Percentiles rank a stretch among this genome's conserved stretches.
Conservation (phyloP, 2,113 vertebrate genomes). For the Bos javanicus region DNA sequence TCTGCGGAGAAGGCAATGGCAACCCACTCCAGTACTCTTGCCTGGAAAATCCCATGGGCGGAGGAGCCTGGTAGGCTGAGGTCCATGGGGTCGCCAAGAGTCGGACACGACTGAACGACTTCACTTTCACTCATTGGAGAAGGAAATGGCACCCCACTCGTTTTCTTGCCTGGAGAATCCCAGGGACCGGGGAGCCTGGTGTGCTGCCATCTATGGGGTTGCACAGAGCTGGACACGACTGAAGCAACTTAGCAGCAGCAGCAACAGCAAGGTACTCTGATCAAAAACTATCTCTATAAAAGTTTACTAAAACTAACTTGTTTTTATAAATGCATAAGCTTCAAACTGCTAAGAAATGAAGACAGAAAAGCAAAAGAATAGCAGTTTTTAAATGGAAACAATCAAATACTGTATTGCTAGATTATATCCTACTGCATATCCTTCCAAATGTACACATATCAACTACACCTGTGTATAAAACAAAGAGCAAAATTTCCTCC, state of each 20-base stretch:
- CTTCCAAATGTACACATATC: neutral
- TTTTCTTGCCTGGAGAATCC: no score
- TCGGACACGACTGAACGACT: neutral
- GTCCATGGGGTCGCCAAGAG: accelerated
- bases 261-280: neutral
- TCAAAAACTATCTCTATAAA: neutral
- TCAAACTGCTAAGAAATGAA: neutral
- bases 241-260: neutral
- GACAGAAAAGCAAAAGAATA: neutral
- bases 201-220: no score
- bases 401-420: neutral
- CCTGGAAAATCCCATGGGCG: neutral
- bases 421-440: neutral
- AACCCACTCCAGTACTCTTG: neutral
- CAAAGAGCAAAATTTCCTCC: neutral
- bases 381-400: neutral
- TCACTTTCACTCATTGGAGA: no score
- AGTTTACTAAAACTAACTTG: neutral
- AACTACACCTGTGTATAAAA: neutral
- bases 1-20: neutral
- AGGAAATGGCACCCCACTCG: no score
- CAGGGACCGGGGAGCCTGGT: no score
- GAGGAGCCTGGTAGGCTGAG: neutral
- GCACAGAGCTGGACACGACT: no score
- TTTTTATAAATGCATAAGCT: neutral